phyloP scores from a whole-genome alignment of 2,888 invertebrate species.

The Lithophane ornitopus region DNA sequence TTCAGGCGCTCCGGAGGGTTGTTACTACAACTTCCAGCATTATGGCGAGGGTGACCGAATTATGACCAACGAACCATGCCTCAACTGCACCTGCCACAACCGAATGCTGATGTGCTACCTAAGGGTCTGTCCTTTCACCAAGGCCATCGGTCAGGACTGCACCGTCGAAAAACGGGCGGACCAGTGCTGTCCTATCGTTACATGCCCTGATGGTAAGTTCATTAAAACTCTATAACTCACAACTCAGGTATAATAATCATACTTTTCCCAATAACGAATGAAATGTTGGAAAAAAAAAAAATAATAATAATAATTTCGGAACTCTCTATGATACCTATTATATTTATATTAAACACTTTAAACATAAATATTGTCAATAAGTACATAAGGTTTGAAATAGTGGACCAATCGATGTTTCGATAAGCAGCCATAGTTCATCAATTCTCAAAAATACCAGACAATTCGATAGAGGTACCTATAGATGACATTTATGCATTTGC shows the following conservation, averaged over 20 bases:
- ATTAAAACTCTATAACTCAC: not conserved
- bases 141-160: conserved; percentile 97
- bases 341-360: not conserved
- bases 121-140: conserved; percentile 97
- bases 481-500: not conserved
- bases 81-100: conserved; percentile 98
- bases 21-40: conserved; percentile 98
- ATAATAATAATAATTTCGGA: too few relatives aligned
- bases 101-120: conserved; percentile 99
- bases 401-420: not conserved
- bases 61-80: conserved; percentile 98
- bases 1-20: conserved; percentile 92
- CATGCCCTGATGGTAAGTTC: conserved; percentile 96
- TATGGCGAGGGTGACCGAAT: conserved; percentile 98
- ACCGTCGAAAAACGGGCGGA: conserved; percentile 97
- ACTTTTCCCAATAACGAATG: not conserved
- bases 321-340: not conserved
- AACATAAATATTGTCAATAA: not conserved
- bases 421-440: not conserved
- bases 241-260: not conserved
- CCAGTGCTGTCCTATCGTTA: conserved; percentile 98
- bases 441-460: not conserved
- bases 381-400: not conserved
- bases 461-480: not conserved
- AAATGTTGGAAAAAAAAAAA: not conserved